Percentiles rank a stretch among this genome's conserved stretches.
These are phyloP conservation scores for Nephrocerus scutellatus DNA, from an alignment of 2,888 invertebrate genomes.

Conservation along the genomic window DNA sequence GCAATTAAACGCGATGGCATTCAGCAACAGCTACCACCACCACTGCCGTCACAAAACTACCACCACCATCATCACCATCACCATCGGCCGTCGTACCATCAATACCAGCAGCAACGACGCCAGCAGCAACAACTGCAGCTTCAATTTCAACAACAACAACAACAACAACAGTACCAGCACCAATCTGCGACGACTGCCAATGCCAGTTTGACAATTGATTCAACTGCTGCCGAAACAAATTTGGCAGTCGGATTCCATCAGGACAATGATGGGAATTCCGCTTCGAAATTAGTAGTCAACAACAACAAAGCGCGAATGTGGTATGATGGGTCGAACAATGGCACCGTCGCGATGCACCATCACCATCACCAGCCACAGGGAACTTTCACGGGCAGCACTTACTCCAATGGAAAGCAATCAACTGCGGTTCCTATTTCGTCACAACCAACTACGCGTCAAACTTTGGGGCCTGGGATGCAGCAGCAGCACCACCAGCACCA, in stretches of 20 bases:
- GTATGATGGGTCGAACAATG: constrained; percentile 2
- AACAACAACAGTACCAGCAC: constrained; percentile 11
- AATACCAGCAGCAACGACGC: constrained; percentile 19
- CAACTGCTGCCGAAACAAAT: no score
- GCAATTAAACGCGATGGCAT: constrained; percentile 31
- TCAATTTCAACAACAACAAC: constrained; percentile 9
- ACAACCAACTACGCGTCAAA: constrained; percentile 17
- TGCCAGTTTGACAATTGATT: constrained; percentile 11
- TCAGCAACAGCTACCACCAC: constrained; percentile 6
- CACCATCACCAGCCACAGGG: constrained; percentile 12
- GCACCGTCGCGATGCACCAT: not conserved
- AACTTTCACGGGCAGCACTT: constrained; percentile 16
- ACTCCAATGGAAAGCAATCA: constrained; percentile 26
- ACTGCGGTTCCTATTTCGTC: constrained; percentile 30
- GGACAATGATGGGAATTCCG: constrained; percentile 3
- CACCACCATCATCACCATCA: constrained; percentile 27
- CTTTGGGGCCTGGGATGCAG: constrained; percentile 17
- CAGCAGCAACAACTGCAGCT: constrained; percentile 11
- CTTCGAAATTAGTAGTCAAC: no score
- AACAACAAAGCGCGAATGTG: constrained; percentile 3
- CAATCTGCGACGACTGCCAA: constrained; percentile 18
- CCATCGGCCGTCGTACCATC: constrained; percentile 20
- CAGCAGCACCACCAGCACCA: constrained; percentile 12
- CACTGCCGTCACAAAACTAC: constrained; percentile 20
- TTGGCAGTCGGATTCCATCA: no score